A percentile compares a stretch with the other conserved stretches of the same genome.
Evolutionary conservation across 2,888 invertebrate genomes (phyloP).

Genomic region (Cataglyphis albicans): DNA sequence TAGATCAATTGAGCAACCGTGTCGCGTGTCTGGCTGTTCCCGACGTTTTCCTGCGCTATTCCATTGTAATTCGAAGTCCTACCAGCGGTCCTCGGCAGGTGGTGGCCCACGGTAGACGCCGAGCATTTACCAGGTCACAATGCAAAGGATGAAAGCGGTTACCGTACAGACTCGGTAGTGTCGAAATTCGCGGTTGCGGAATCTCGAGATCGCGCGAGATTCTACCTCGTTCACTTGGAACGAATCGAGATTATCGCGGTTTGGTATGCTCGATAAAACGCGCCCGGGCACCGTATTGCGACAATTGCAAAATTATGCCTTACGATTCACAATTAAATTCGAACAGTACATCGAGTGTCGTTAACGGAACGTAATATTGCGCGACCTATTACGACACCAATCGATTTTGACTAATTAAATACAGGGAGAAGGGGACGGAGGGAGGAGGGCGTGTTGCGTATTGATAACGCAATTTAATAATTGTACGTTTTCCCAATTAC

Average conservation of each 20-base stretch:
- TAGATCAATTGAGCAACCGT: conserved; percentile 66
- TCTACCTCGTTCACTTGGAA: conserved; percentile 24
- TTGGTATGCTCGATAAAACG: conserved; percentile 30
- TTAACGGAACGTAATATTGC: conserved; percentile 27
- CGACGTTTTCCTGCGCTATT: conserved; percentile 46
- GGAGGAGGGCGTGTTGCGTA: not conserved
- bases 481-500: conserved; percentile 10
- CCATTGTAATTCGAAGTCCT: conserved; percentile 73
- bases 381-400: not conserved
- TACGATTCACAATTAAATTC: conserved; percentile 42
- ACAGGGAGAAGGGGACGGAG: no score
- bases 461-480: conserved; percentile 46
- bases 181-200: conserved; percentile 67
- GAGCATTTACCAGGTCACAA: conserved; percentile 71
- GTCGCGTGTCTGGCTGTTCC: conserved; percentile 56
- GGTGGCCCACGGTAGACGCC: conserved; percentile 64
- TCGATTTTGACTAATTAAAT: conserved; percentile 49
- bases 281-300: conserved; percentile 34
- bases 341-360: conserved; percentile 10
- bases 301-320: conserved; percentile 51
- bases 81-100: conserved; percentile 27
- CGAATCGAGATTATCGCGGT: conserved; percentile 33
- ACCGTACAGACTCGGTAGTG: conserved; percentile 61
- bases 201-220: conserved; percentile 45
- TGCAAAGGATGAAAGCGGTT: conserved; percentile 67